These are phyloP conservation scores for Cichlasoma orientale DNA, from an alignment of 2,797 vertebrate genomes.

Conservation along the genomic window DNA sequence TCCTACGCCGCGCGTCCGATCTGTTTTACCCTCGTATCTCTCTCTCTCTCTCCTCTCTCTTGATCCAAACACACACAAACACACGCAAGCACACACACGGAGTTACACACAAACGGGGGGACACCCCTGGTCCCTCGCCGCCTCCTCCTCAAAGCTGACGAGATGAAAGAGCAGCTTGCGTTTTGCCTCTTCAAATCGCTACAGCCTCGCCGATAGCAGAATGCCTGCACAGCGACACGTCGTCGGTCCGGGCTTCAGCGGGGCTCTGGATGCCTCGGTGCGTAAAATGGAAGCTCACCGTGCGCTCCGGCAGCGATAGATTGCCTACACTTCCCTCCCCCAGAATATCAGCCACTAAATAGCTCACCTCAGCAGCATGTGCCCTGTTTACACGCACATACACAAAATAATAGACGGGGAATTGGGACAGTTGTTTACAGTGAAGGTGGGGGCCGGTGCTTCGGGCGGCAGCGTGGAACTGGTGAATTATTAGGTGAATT, in stretches of 20 bases:
- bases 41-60: slow-evolving; percentile 51
- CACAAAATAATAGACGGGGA: slow-evolving; percentile 17
- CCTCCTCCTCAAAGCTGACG: slow-evolving; percentile 75
- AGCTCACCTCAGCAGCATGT: slow-evolving; percentile 49
- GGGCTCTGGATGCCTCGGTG: slow-evolving; percentile 37
- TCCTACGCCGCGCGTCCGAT: slow-evolving; percentile 71
- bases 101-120: slow-evolving; percentile 60
- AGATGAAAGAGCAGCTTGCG: slow-evolving; percentile 77
- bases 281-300: slow-evolving; percentile 60
- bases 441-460: slow-evolving; percentile 27
- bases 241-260: slow-evolving; percentile 14
- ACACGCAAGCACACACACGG: slow-evolving; percentile 32
- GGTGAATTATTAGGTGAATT: slow-evolving; percentile 76
- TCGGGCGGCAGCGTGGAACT: slow-evolving; percentile 54
- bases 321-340: slow-evolving; percentile 19
- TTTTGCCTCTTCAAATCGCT: slow-evolving; percentile 42
- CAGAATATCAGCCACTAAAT: slow-evolving; percentile 35
- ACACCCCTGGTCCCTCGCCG: slow-evolving; percentile 74
- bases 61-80: slow-evolving; percentile 33
- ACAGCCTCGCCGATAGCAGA: slow-evolving; percentile 38
- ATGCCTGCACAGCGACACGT: slow-evolving; percentile 59
- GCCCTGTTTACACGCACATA: slow-evolving; percentile 34
- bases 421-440: slow-evolving; percentile 60
- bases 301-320: slow-evolving; percentile 38
- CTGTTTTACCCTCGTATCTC: slow-evolving; percentile 73